Conservation (phyloP, 2,797 vertebrate species). For the Anabas testudineus region DNA sequence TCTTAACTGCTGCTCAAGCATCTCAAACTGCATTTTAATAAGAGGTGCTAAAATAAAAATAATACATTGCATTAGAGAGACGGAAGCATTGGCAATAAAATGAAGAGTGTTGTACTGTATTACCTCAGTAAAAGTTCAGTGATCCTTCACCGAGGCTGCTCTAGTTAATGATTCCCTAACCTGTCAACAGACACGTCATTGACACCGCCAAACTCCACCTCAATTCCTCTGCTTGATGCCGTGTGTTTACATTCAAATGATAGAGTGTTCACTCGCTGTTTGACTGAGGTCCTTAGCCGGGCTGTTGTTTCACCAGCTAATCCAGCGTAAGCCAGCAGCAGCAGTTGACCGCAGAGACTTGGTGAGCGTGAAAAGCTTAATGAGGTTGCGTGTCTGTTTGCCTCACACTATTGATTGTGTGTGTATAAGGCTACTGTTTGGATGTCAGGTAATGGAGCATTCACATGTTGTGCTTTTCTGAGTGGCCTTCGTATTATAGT, state of each 20-base stretch:
- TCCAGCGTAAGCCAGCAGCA: constrained; percentile 46
- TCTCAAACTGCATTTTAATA: not conserved
- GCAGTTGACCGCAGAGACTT: constrained; percentile 17
- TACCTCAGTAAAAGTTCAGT: constrained; percentile 29
- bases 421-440: not conserved
- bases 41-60: not conserved
- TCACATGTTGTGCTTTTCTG: constrained; percentile 1
- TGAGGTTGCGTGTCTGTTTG: constrained; percentile 29
- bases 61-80: not conserved
- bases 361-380: constrained; percentile 66
- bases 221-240: constrained; percentile 27
- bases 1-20: not conserved
- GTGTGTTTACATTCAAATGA: constrained; percentile 49
- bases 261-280: constrained; percentile 33
- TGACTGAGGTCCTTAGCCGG: constrained; percentile 48
- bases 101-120: not conserved
- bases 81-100: not conserved
- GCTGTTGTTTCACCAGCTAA: constrained; percentile 56
- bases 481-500: not conserved
- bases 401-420: constrained; percentile 10
- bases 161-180: constrained; percentile 73
- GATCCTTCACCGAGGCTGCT: constrained; percentile 11
- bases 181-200: constrained; percentile 60
- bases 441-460: constrained; percentile 10
- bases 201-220: constrained; percentile 46